Evolutionary conservation across 2,797 vertebrate species (phyloP), one percentile per base, ranked within the genome.

Genomic region (Mormyrops boulengeri): DNA sequence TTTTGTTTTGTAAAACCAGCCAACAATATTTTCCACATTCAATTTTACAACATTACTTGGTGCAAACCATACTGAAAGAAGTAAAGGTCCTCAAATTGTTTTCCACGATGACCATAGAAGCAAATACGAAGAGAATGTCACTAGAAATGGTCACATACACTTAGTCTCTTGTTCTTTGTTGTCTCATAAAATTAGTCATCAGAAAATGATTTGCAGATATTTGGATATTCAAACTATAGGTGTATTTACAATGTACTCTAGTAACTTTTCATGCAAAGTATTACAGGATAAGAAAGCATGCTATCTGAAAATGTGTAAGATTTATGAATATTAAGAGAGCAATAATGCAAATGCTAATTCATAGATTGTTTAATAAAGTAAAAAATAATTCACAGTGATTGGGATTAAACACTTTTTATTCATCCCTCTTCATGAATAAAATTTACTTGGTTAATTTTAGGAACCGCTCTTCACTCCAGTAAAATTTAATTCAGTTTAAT

Each of bases 311-410:
- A n/a, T 60, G 55, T 85, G 3, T 12, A 47, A 26, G 69, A 44
- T 44, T n/a, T 84, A 22, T 55, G 19, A 89, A 44, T 26, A 52
- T 73, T 73, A n/a, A 55, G n/a, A 80, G 52, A 55, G n/a, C 50
- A 26, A 19, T 73, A 53, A 88, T 62, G 53, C 4, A 22, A 50
- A 77, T 38, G 5, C 17, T 82, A 73, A 17, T 49, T 44, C 47
- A 89, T 6, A 85, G 19, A 17, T 44, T 84, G 30, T 47, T 22
- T 89, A 89, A 82, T 88, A 82, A 88, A 55, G 47, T 80, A 82
- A 82, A 57, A 66, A 30, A 30, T 1, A 60, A 9, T 6, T 60
- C 57, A 22, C 22, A 66, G 2, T 66, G 8, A 66, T 26, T 66
- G 60, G 8, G 22, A 66, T 30, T 30, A 66, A 26, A 34, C 12